A percentile compares a stretch with the other conserved stretches of the same genome.
Evolutionary conservation across 2,888 invertebrate species (phyloP).

Genomic region (Drosophila atripex): DNA sequence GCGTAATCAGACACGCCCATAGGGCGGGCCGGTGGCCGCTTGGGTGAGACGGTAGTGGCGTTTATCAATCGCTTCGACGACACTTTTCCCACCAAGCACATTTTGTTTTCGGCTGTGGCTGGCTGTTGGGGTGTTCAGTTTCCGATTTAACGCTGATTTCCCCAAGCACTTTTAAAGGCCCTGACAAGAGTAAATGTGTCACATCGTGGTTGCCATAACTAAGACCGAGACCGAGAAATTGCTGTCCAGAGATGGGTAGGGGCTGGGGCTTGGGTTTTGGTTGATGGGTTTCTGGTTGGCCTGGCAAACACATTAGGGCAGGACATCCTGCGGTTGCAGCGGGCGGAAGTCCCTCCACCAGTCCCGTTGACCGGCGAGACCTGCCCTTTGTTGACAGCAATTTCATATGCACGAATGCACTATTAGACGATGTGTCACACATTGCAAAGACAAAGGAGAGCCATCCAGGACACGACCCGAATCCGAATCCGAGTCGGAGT

Average conservation of each 20-base stretch:
- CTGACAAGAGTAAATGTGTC: conserved; percentile 30
- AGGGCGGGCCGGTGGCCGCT: conserved; percentile 10
- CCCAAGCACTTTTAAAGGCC: conserved; percentile 59
- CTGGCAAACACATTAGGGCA: conserved; percentile 52
- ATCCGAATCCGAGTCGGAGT: not conserved
- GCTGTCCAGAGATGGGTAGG: not conserved
- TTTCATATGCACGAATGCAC: conserved; percentile 75
- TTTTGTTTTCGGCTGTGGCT: conserved; percentile 43
- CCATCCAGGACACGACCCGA: conserved; percentile 13
- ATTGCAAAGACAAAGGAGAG: conserved; percentile 46
- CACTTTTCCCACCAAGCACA: conserved; percentile 55
- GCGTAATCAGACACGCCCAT: conserved; percentile 58
- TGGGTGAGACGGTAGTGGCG: conserved; percentile 6
- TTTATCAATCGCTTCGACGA: conserved; percentile 41
- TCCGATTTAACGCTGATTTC: conserved; percentile 73
- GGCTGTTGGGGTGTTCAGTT: conserved; percentile 45
- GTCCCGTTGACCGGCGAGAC: conserved; percentile 37
- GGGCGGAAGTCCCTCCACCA: conserved; percentile 48
- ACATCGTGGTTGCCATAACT: conserved; percentile 41
- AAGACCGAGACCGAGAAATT: conserved; percentile 21
- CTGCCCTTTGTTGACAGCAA: conserved; percentile 62
- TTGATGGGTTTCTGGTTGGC: conserved; percentile 7
- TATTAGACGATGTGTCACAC: conserved; percentile 46
- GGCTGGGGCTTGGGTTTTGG: not conserved
- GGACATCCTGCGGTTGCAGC: conserved; percentile 65